Evolutionary conservation across 2,888 invertebrate genomes (phyloP).

Genomic region (Chalcis sispes): DNA sequence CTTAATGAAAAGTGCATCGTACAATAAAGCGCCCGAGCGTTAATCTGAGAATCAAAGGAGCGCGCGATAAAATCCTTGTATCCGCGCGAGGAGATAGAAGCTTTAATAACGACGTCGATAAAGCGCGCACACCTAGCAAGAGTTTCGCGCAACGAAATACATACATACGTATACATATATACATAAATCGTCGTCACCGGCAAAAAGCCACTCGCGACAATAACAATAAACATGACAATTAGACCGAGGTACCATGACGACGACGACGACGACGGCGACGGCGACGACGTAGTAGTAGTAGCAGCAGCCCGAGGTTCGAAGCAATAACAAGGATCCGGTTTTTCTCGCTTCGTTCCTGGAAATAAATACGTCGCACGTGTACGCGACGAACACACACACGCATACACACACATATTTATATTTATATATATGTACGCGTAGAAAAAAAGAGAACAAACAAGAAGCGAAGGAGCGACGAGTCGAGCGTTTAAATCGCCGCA

Average conservation of each 20-base stretch:
- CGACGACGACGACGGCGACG: background rate
- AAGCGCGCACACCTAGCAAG: background rate
- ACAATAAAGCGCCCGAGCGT: slow-evolving; percentile 4
- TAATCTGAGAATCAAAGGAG: slow-evolving; percentile 13
- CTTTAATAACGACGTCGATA: slow-evolving; percentile 8
- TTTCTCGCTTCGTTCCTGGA: slow-evolving; percentile 15
- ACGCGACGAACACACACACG: background rate
- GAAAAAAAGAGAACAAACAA: slow-evolving; percentile 24
- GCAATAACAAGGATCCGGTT: slow-evolving; percentile 51
- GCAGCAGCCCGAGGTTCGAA: too few species aligned
- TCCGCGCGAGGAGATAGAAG: background rate
- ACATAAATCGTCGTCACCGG: background rate
- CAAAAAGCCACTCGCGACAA: background rate
- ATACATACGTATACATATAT: background rate
- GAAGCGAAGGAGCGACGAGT: background rate
- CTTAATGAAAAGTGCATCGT: too few species aligned
- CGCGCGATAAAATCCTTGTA: slow-evolving; percentile 16
- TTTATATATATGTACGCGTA: too few species aligned
- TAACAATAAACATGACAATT: slow-evolving; percentile 54
- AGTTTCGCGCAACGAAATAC: background rate
- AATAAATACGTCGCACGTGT: background rate
- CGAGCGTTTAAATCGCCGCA: slow-evolving; percentile 59
- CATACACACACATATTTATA: too few species aligned
- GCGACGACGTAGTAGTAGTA: too few species aligned
- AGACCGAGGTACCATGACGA: slow-evolving; percentile 6